Percentiles rank a stretch among this genome's conserved stretches.
Conservation (phyloP, 2,888 invertebrate genomes). For the Andrena minutula region DNA sequence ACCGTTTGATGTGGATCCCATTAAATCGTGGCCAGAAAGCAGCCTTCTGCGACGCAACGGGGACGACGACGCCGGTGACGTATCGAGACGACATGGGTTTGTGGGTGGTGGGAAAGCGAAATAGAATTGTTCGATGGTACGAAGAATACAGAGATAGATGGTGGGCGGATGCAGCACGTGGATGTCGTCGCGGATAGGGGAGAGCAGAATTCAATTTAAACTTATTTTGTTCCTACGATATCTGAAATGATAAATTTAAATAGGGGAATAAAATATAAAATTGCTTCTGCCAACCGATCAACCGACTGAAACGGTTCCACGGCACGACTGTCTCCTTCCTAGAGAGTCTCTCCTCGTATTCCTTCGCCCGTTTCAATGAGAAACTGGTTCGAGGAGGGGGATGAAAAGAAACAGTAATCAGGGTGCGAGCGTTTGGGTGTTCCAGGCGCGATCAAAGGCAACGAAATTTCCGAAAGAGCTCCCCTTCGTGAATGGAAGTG, state of each 20-base stretch:
- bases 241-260: constrained; percentile 82
- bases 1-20: constrained; percentile 22
- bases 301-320: constrained; percentile 5
- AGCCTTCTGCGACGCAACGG: constrained; percentile 4
- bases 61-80: constrained; percentile 25
- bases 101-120: constrained; percentile 53
- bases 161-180: constrained; percentile 48
- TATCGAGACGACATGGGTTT: constrained; percentile 48
- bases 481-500: no score
- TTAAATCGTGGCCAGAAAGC: constrained; percentile 48
- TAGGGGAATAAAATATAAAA: constrained; percentile 83
- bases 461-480: neutral
- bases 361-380: neutral
- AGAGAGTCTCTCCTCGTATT: neutral
- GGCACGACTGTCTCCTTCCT: neutral
- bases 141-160: constrained; percentile 57
- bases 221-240: constrained; percentile 83
- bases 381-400: neutral
- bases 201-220: constrained; percentile 83
- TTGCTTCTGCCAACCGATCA: constrained; percentile 73
- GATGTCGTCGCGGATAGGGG: constrained; percentile 56
- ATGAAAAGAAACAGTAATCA: neutral
- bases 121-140: constrained; percentile 61
- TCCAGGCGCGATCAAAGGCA: neutral
- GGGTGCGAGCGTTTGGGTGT: neutral